Base-by-base conservation (phyloP, 1,140 invertebrate species). In the Hydropsyche tenuis region DNA sequence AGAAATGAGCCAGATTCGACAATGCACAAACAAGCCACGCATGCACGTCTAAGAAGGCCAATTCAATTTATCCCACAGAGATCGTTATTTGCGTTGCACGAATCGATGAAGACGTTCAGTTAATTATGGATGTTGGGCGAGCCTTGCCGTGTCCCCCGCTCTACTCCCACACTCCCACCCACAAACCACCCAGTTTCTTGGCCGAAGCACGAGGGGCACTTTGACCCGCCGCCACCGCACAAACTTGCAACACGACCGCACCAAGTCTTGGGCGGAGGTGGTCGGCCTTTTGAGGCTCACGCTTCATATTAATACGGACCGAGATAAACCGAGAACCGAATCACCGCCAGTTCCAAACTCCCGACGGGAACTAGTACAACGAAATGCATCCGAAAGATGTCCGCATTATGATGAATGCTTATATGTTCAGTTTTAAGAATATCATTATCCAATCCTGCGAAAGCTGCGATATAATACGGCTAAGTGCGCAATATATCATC, bases 161-260 rank as follows among this genome's bases (percentile, higher is more conserved):
- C 25, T 18, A 12, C 30, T 16, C 11, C 25, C 42, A 30, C 30
- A 68, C 12, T 18, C 30, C 60, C 42, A 16, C 72, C 60, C 23
- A 12, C 14, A 16, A 73, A 25, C 72, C 69, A 62, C 72, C 75
- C 70, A 60, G 18, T 60, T 76, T 68, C 74, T 64, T 68, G n/a
- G n/a, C n/a, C n/a, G n/a, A n/a, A 30, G 51, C 68, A 72, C 23
- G 23, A 75, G 68, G 75, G 51, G 69, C 73, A 53, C 75, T 77
- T 76, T 76, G 75, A 76, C 66, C 75, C 66, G 51, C 62, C 69
- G 73, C 73, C 51, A 72, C 76, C 76, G 56, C 76, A 77, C 68
- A 77, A 77, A 77, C 76, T 77, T 77, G 76, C 73, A 77, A 73
- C 65, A 69, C 62, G 43, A 77, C 76, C 76, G 60, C 76, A 77